Conservation (phyloP, 1,140 invertebrate genomes). For the Olivierus martensii region DNA sequence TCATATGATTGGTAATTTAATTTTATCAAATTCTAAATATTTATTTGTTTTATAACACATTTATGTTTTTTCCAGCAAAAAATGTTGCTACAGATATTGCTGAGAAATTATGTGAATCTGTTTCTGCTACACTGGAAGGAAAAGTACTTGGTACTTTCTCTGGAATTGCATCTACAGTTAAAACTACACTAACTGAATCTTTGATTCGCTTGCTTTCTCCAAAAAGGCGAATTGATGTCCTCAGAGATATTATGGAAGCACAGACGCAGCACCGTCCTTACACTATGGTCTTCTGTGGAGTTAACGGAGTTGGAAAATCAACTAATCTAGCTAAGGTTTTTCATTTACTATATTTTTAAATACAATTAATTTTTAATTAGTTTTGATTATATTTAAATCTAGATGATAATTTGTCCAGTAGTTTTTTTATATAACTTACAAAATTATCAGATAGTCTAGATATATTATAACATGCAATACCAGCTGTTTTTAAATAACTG, state of each 20-base stretch:
- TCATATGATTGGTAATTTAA: slow-evolving; percentile 63
- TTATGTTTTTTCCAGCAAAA: slow-evolving; percentile 43
- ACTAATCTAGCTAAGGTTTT: slow-evolving; percentile 86
- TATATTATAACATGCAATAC: too few relatives aligned
- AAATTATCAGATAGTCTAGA: too few relatives aligned
- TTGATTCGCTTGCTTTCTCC: slow-evolving; percentile 67
- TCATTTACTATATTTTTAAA: too few relatives aligned
- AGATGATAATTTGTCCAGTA: too few relatives aligned
- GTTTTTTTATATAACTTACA: too few relatives aligned
- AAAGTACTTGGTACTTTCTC: slow-evolving; percentile 25
- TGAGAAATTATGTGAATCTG: slow-evolving; percentile 85
- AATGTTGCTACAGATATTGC: slow-evolving; percentile 97
- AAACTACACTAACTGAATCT: slow-evolving; percentile 30
- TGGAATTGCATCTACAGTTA: slow-evolving; percentile 22
- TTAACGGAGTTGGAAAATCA: slow-evolving; percentile 99
- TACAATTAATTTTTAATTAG: too few relatives aligned
- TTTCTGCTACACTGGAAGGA: slow-evolving; percentile 81
- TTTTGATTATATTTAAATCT: too few relatives aligned
- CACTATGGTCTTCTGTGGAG: slow-evolving; percentile 95
- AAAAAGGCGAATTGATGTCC: slow-evolving; percentile 85
- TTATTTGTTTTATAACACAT: background rate
- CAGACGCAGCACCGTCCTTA: slow-evolving; percentile 72
- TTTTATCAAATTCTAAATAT: slow-evolving; percentile 4
- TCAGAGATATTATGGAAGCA: slow-evolving; percentile 80
- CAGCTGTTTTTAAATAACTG: too few relatives aligned